Base-by-base conservation (phyloP, 2,888 invertebrate species). In the Polydrusus cervinus region DNA sequence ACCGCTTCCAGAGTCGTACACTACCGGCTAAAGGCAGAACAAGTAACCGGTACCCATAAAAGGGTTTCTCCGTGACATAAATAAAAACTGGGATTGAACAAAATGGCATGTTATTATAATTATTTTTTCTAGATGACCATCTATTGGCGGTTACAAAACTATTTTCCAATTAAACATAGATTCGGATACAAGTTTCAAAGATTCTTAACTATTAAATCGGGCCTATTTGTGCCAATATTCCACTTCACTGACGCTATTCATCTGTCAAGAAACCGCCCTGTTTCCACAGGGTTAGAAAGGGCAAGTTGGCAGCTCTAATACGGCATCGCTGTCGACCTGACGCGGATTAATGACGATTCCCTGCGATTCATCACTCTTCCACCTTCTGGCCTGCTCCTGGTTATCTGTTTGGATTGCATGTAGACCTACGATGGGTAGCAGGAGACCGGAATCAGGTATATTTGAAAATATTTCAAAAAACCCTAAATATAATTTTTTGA, bases 281-380 rank as follows among this genome's bases (percentile, higher is more conserved):
- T 60, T 38, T 38, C 16, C 38, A 13, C 38, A 60, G 16, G 57
- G 57, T 34, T 38, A 11, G 13, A 67, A 67, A 60, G 69, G 69
- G 69, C 47, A 40, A 69, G 49, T 69, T 60, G 61, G 61, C 61
- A 60, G 57, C 38, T 60, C 38, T 34, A 60, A 60, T 60, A 60
- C 57, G 57, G 57, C 57, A 38, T 38, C 38, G 55, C 68, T 57
- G 62, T 64, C 71, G 62, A 51, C 53, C 62, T 86, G 88, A 87
- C 88, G 85, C 82, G 85, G 87, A 88, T 88, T 87, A 87, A 88
- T 88, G 88, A 87, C 86, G 82, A 51, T 82, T 82, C 84, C 77
- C 82, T 84, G 84, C 87, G 86, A 87, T 87, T 87, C 87, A 88
- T 87, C 87, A 87, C 87, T 86, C 87, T 85, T 86, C 84, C 84